Evolutionary conservation across 2,797 vertebrate species (phyloP).

Genomic region (Bovichtus diacanthus): DNA sequence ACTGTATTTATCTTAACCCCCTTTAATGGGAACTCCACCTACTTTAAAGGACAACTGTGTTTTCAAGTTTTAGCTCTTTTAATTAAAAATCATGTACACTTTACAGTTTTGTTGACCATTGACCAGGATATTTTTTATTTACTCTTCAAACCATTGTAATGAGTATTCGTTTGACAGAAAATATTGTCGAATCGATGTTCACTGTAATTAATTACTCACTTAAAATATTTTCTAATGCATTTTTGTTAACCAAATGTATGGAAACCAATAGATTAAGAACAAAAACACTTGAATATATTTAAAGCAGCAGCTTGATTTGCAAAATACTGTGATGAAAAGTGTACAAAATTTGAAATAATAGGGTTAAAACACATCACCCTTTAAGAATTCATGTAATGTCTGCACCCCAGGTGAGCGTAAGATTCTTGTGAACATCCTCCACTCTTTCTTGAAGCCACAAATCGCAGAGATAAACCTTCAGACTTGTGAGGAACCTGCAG

Average conservation of each 20-base stretch:
- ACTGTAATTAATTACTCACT: not conserved
- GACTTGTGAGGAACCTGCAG: not conserved
- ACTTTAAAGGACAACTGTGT: slow-evolving; percentile 3
- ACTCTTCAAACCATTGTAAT: not conserved
- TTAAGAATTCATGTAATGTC: not conserved
- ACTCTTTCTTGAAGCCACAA: not conserved
- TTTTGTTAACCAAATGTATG: not conserved
- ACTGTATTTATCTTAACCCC: slow-evolving; percentile 33
- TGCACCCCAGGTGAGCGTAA: not conserved
- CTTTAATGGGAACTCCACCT: slow-evolving; percentile 45
- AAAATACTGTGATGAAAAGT: not conserved
- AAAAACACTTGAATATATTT: not conserved
- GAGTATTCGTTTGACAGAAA: not conserved
- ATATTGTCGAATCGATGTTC: not conserved
- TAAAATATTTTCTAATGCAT: not conserved
- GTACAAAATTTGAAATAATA: not conserved
- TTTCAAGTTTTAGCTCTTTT: slow-evolving; percentile 10
- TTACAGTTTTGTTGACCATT: not conserved
- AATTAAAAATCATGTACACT: slow-evolving; percentile 7
- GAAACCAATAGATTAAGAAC: not conserved
- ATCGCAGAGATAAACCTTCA: not conserved
- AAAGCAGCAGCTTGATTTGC: not conserved
- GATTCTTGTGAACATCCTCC: not conserved
- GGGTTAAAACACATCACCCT: not conserved
- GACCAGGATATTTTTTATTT: not conserved